Base-by-base conservation (phyloP, 2,113 vertebrate genomes). In the Helogale parvula region DNA sequence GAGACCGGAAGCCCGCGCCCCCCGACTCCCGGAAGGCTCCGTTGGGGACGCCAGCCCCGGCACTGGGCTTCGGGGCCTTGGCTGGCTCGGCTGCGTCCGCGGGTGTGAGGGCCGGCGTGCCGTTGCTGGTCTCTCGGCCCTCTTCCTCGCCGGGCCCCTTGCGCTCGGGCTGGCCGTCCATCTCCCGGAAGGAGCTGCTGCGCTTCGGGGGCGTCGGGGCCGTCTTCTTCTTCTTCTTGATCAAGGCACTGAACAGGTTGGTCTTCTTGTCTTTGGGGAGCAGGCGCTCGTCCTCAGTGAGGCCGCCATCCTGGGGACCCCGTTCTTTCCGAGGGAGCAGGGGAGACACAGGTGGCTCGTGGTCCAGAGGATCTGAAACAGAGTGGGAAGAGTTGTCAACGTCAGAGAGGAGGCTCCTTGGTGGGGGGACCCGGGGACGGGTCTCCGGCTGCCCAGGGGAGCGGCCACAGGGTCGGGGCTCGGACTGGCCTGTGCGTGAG, bases 161-260 rank as follows among this genome's bases (percentile, higher is more conserved):
- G 96, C 99, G 99, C 13, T 99, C 99, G 0, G 97, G 35, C 57
- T 98, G 99, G 35, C 99, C 93, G 0, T 99, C 99, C 98, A 98
- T 99, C 92, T 99, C 99, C 57, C 99, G 98, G 98, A 99, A 99
- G 81, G 99, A 99, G 69, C 99, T 99, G 99, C 99, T 99, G 90
- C 99, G 99, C 89, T 99, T 99, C 0, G 99, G 99, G 0, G 99
- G 99, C 0, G 99, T 98, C 0, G 99, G 99, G 0, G 99, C 99
- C 0, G 99, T 99, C 93, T 99, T 99, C 97, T 99, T 99, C 99
- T 99, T 99, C 98, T 99, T 99, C 98, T 99, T 99, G 97, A 99
- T 99, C 93, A 99, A 99, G 94, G 99, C 99, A 1, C 99, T 99
- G 94, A 99, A 99, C 77, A 99, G 98, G 96, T 99, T 99, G 98